phyloP scores from a whole-genome alignment of 1,140 invertebrate species.

The Gryon sp. region DNA sequence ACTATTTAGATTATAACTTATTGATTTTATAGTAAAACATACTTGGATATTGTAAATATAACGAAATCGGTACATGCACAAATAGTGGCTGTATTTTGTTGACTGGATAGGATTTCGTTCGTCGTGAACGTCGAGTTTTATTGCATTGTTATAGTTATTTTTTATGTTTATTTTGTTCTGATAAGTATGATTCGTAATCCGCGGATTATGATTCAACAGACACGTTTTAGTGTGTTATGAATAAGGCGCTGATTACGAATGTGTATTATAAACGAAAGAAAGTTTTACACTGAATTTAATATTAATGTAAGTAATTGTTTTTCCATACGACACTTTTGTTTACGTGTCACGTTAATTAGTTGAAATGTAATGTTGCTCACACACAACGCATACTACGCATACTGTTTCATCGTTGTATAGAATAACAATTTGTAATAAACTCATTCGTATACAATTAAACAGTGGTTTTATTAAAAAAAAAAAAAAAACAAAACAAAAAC shows the following conservation, averaged over 20 bases:
- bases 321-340: slow-evolving; percentile 16
- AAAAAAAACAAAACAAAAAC: too few relatives aligned
- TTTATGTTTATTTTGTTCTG: slow-evolving; percentile 60
- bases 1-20: too few relatives aligned
- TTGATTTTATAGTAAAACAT: too few relatives aligned
- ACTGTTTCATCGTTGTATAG: slow-evolving; percentile 65
- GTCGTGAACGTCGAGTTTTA: slow-evolving; percentile 32
- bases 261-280: slow-evolving; percentile 44
- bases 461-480: too few relatives aligned
- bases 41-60: too few relatives aligned
- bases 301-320: slow-evolving; percentile 26
- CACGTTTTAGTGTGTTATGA: slow-evolving; percentile 55
- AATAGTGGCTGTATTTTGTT: too few relatives aligned
- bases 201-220: slow-evolving; percentile 28
- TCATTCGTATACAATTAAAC: slow-evolving; percentile 35
- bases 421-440: slow-evolving; percentile 60
- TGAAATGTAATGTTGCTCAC: slow-evolving; percentile 47
- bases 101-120: not conserved
- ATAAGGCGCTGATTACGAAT: slow-evolving; percentile 19
- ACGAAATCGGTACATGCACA: too few relatives aligned
- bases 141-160: slow-evolving; percentile 58
- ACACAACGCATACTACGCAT: slow-evolving; percentile 58
- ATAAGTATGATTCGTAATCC: not conserved
- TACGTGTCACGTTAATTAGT: slow-evolving; percentile 41
- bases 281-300: slow-evolving; percentile 35